Conservation (phyloP, 2,888 invertebrate genomes). For the Eupeodes latifasciatus region DNA sequence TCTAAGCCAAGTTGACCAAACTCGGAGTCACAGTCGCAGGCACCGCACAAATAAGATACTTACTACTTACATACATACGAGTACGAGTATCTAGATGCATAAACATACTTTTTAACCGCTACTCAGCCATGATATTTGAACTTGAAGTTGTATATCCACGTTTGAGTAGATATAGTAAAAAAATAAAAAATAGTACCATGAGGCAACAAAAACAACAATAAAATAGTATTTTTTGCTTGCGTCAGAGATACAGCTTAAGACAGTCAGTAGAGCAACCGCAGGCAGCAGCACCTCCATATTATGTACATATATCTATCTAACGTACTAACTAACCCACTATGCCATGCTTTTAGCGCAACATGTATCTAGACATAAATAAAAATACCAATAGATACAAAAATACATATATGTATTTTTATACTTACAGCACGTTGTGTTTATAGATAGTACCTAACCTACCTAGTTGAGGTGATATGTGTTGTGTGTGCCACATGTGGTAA, state of each 20-base stretch:
- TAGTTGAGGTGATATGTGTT: constrained; percentile 33
- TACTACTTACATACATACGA: too few relatives aligned
- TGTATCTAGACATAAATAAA: constrained; percentile 54
- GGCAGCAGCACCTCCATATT: constrained; percentile 46
- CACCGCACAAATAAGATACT: constrained; percentile 6
- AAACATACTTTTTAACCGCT: constrained; percentile 66
- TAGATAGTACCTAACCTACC: neutral
- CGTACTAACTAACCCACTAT: neutral
- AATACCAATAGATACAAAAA: too few relatives aligned
- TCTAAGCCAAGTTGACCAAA: constrained; percentile 74
- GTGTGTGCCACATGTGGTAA: constrained; percentile 73
- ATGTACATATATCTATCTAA: neutral
- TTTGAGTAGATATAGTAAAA: constrained; percentile 22
- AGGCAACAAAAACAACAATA: constrained; percentile 15
- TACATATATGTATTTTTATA: neutral
- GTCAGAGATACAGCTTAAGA: constrained; percentile 60
- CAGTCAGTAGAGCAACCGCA: constrained; percentile 71
- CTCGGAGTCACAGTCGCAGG: constrained; percentile 41
- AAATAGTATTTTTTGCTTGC: constrained; percentile 55
- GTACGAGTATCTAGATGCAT: neutral
- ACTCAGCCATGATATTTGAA: constrained; percentile 76
- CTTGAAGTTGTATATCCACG: constrained; percentile 74
- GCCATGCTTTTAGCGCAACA: constrained; percentile 60
- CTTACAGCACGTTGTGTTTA: constrained; percentile 5
- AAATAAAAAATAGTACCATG: constrained; percentile 16